phyloP scores from a whole-genome alignment of 2,113 vertebrate species.

The Ciconia boyciana region DNA sequence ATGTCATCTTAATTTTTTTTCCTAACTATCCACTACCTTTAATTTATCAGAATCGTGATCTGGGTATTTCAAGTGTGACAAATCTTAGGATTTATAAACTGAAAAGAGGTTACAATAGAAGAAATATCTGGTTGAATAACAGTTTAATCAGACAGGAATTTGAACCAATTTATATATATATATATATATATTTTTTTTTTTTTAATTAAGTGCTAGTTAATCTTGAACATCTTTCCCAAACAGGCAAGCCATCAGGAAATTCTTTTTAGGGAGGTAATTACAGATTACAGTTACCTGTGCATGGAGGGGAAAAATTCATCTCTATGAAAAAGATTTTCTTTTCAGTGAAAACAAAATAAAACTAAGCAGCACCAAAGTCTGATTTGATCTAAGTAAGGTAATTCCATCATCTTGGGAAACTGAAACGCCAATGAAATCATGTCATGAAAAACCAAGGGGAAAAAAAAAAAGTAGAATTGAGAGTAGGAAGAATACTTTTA shows the following conservation, averaged over 20 bases:
- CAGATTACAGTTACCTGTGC: background rate
- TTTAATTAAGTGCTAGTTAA: background rate
- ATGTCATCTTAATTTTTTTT: background rate
- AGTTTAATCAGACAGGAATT: background rate
- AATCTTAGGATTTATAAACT: background rate
- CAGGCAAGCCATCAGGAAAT: background rate
- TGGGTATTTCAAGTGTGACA: background rate
- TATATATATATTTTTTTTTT: background rate
- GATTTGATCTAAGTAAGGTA: background rate
- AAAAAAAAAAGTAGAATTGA: background rate
- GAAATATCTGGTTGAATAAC: background rate
- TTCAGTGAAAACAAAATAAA: background rate
- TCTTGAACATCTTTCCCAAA: background rate
- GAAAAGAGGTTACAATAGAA: background rate
- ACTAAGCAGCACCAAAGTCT: background rate
- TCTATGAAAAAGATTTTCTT: background rate
- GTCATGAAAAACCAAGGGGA: background rate
- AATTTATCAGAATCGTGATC: background rate
- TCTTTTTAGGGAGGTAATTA: background rate
- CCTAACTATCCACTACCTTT: background rate
- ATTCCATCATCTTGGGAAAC: background rate
- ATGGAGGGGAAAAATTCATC: background rate
- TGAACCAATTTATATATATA: background rate
- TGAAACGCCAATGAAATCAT: background rate
- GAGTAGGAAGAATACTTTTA: background rate